Percentiles rank a stretch among this genome's conserved stretches.
Evolutionary conservation across 2,888 invertebrate species (phyloP).

Genomic region (Epistrophella euchroma): DNA sequence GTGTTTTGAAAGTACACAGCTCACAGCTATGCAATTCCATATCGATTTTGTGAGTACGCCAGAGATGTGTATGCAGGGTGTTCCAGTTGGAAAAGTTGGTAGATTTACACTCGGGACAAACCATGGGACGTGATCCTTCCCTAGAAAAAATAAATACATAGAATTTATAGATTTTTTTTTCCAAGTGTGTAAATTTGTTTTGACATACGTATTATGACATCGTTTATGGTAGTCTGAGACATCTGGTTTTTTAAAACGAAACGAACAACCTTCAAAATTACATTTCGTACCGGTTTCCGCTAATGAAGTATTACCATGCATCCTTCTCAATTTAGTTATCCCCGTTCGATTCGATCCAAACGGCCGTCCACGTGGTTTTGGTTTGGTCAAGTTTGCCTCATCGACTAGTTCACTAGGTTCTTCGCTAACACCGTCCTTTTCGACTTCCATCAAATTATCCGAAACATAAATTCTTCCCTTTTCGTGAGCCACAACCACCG

Average conservation of each 20-base stretch:
- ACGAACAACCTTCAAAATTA: conserved; percentile 81
- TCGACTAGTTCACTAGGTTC: conserved; percentile 46
- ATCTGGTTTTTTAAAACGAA: conserved; percentile 81
- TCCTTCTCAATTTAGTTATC: conserved; percentile 79
- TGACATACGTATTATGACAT: conserved; percentile 80
- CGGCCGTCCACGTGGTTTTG: conserved; percentile 81
- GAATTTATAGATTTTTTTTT: background rate
- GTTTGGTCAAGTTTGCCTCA: conserved; percentile 12
- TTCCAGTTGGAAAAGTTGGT: conserved; percentile 86
- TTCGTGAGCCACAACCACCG: conserved; percentile 76
- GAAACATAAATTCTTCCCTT: conserved; percentile 83
- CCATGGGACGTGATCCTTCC: conserved; percentile 78
- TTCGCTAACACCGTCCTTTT: conserved; percentile 25
- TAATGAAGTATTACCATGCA: conserved; percentile 71
- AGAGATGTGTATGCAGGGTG: conserved; percentile 90
- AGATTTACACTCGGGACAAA: conserved; percentile 88
- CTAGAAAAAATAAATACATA: conserved; percentile 49
- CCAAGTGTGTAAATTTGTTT: background rate
- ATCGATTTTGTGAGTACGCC: conserved; percentile 91
- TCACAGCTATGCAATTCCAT: conserved; percentile 92
- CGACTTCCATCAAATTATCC: conserved; percentile 80
- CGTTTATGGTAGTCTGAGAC: conserved; percentile 81
- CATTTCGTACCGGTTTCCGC: conserved; percentile 80
- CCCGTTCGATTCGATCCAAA: conserved; percentile 81
- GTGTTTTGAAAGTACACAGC: conserved; percentile 90